phyloP scores from a whole-genome alignment of 30 jellyfish, hydroid and myxozoan species.

The Nemopilema nomurai region DNA sequence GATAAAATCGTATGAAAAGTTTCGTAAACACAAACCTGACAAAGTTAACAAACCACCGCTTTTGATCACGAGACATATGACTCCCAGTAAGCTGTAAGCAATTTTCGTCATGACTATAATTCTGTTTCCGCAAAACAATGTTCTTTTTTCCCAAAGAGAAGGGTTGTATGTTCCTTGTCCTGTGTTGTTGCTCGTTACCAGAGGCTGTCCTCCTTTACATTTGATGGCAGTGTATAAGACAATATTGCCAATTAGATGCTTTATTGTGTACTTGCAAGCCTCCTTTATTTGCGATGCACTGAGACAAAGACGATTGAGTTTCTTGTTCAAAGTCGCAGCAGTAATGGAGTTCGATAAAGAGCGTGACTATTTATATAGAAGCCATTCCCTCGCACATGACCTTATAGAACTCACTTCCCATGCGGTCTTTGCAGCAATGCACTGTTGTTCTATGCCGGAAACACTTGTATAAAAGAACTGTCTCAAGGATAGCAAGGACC shows the following conservation, averaged over 20 bases:
- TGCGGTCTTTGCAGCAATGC: slow-evolving; percentile 39
- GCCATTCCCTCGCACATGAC: slow-evolving; percentile 18
- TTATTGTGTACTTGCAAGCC: not conserved
- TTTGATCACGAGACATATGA: not conserved
- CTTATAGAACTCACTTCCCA: slow-evolving; percentile 44
- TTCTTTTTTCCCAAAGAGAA: not conserved
- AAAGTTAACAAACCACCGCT: not conserved
- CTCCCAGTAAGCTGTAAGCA: not conserved
- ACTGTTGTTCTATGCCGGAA: slow-evolving; percentile 54
- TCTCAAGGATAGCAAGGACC: not conserved
- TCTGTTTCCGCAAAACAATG: not conserved
- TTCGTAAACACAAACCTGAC: not conserved
- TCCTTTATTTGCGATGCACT: not conserved
- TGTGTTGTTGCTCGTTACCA: not conserved
- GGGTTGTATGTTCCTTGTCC: not conserved
- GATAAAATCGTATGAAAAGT: too few relatives aligned
- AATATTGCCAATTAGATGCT: not conserved
- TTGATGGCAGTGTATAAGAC: not conserved
- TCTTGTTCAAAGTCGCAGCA: not conserved
- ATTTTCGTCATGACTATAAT: not conserved
- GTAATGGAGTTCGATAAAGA: not conserved
- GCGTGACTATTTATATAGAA: not conserved
- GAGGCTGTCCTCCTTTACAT: not conserved
- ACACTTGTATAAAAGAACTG: slow-evolving; percentile 22
- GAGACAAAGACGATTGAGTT: not conserved